These are phyloP conservation scores for Alligator mississippiensis DNA, from an alignment of 2,113 vertebrate genomes.

Conservation along the genomic window DNA sequence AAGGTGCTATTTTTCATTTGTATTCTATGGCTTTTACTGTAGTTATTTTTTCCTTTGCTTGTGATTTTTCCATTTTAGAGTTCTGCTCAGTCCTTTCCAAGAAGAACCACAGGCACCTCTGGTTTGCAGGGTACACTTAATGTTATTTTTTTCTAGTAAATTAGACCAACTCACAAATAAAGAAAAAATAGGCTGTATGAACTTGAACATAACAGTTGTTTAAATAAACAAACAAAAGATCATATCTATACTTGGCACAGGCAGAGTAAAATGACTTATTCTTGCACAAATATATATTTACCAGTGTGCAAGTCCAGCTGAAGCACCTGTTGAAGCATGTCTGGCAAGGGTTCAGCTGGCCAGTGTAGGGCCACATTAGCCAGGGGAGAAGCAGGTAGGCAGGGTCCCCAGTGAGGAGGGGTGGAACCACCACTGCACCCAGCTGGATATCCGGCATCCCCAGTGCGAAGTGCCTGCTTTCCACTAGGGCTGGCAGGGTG, in stretches of 20 bases:
- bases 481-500: too few relatives aligned
- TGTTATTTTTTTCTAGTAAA: neutral
- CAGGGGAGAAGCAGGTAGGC: neutral
- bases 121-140: neutral
- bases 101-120: neutral
- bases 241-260: neutral
- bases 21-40: neutral
- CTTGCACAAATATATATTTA: too few relatives aligned
- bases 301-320: too few relatives aligned
- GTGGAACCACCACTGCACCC: too few relatives aligned
- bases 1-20: neutral
- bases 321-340: too few relatives aligned
- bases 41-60: neutral
- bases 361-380: neutral
- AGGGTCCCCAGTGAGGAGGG: too few relatives aligned
- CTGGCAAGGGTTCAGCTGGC: neutral
- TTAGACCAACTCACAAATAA: neutral
- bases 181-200: neutral
- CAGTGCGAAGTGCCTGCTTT: too few relatives aligned
- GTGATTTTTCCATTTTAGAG: neutral
- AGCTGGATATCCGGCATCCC: too few relatives aligned
- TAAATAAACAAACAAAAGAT: too few relatives aligned
- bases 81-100: conserved; percentile 7
- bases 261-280: neutral
- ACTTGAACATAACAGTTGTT: neutral